Evolutionary conservation across 2,113 vertebrate genomes (phyloP).

Genomic region (Dromiciops gliroides): DNA sequence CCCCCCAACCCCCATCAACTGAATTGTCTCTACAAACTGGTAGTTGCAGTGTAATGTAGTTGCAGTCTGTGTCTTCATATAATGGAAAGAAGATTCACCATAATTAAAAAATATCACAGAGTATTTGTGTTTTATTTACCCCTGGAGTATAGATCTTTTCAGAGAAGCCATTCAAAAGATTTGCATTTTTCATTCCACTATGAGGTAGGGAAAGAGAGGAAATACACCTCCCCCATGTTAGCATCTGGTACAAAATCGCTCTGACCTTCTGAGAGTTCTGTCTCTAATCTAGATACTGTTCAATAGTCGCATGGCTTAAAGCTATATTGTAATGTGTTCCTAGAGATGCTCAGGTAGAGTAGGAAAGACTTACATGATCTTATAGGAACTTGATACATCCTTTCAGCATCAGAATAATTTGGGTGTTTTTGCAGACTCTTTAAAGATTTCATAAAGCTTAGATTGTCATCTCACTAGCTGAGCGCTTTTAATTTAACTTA

Average conservation of each 20-base stretch:
- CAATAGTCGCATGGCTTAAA: neutral
- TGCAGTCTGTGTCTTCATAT: neutral
- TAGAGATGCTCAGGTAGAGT: neutral
- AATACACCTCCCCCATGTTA: neutral
- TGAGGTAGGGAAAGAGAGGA: neutral
- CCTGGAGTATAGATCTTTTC: neutral
- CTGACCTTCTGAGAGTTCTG: neutral
- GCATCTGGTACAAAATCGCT: neutral
- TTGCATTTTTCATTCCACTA: neutral
- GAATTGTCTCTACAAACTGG: neutral
- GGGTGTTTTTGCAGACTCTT: neutral
- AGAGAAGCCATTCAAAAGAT: neutral
- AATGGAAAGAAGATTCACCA: neutral
- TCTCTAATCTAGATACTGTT: neutral
- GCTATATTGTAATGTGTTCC: neutral
- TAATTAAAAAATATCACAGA: neutral
- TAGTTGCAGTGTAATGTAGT: neutral
- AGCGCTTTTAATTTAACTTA: conserved; percentile 63
- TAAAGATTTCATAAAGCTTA: conserved; percentile 22
- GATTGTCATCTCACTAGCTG: conserved; percentile 41
- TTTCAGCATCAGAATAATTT: neutral
- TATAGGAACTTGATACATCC: neutral
- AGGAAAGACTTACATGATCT: neutral
- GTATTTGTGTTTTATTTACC: neutral
- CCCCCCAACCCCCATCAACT: neutral